phyloP scores from a whole-genome alignment of 2,888 invertebrate genomes.

The Alviniconcha strummeri region DNA sequence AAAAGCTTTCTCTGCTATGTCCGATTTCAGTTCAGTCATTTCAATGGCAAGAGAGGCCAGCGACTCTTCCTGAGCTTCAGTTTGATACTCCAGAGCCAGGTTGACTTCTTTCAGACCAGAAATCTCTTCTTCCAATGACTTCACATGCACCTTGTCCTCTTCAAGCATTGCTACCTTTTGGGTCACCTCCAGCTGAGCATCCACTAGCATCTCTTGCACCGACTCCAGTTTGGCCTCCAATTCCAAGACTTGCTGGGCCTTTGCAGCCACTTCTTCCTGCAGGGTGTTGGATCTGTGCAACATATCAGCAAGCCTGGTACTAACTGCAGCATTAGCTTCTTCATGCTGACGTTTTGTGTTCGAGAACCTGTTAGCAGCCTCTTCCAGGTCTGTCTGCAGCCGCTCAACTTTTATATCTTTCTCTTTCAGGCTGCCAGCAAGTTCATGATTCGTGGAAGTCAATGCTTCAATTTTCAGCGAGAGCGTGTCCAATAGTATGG shows the following conservation, averaged over 20 bases:
- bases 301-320: slow-evolving; percentile 1
- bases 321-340: background rate
- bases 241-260: slow-evolving; percentile 6
- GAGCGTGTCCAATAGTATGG: background rate
- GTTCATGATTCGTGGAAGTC: background rate
- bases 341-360: slow-evolving; percentile 6
- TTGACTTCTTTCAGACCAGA: slow-evolving; percentile 32
- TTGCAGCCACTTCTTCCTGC: slow-evolving; percentile 12
- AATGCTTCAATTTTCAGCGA: background rate
- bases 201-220: slow-evolving; percentile 9
- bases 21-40: background rate
- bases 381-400: slow-evolving; percentile 22
- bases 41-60: background rate
- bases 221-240: slow-evolving; percentile 14
- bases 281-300: background rate
- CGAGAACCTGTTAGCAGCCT: background rate
- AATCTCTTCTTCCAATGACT: slow-evolving; percentile 25
- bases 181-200: slow-evolving; percentile 26
- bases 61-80: background rate
- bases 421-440: background rate
- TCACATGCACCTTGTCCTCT: slow-evolving; percentile 19
- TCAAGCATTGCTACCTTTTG: slow-evolving; percentile 1
- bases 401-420: slow-evolving; percentile 8
- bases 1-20: background rate
- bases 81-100: slow-evolving; percentile 22